Base-by-base conservation (phyloP, 2,888 invertebrate genomes). In the Chamaedrilus cognettii region DNA sequence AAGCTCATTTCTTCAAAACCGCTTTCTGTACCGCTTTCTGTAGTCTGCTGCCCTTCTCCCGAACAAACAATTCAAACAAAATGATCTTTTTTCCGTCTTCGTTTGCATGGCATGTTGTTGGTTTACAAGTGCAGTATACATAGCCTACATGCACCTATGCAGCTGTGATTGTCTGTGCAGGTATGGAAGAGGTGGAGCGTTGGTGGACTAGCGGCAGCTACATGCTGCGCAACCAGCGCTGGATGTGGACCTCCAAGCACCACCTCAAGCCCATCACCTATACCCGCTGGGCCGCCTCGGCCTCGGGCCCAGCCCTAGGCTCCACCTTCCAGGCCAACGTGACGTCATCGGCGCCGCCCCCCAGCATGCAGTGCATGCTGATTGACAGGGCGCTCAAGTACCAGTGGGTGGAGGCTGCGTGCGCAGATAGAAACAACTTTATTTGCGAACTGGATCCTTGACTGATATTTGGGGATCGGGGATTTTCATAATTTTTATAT, bases 191-290 rank as follows among this genome's bases (percentile, higher is more conserved):
- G 23, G 75, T 72, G 4, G 58, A 55, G 23, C 77, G 76, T 26
- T 79, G 78, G 78, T 79, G 79, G 79, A 79, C 78, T 5, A 77
- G 78, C 60, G 80, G 78, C 5, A 77, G 75, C 66, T 79, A 75
- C 69, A 64, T 76, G 26, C 68, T 72, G 23, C 75, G 75, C 52
- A 77, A 73, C 49, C 76, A 76, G 64, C 73, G 76, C 61, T 80
- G 80, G 80, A 78, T 79, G 77, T 80, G 80, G 80, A 75, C 76
- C 2, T 75, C 74, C 0, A 71, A 74, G 50, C 68, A 72, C 19
- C 69, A 73, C 57, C 73, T 75, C 26, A 70, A 70, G 59, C 77
- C 77, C 3, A 76, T 79, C 69, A 71, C 73, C 31, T 79, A 74
- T 71, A 72, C 76, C n/a, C 76, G 77, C 67, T 80, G 79, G 79